These are phyloP conservation scores for Silurus glanis DNA, from an alignment of 2,113 vertebrate species.

Conservation along the genomic window DNA sequence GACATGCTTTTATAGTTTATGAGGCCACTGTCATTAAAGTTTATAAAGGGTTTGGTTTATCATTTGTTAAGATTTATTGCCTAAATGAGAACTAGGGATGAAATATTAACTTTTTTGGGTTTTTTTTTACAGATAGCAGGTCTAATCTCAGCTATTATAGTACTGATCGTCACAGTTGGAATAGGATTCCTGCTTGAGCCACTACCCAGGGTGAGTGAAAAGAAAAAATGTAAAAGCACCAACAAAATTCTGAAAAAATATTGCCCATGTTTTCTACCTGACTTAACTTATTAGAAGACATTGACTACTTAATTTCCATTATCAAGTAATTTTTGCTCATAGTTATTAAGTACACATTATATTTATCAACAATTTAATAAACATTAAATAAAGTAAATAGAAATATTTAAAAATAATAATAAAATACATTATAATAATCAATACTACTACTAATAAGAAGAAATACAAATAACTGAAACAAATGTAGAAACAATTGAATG, in stretches of 20 bases:
- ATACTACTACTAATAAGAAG: no score
- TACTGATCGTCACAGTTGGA: constrained; percentile 84
- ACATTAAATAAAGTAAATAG: background rate
- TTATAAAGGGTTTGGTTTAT: constrained; percentile 24
- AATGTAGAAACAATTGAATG: background rate
- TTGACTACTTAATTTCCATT: background rate
- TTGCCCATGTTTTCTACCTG: background rate
- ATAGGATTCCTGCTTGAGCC: constrained; percentile 86
- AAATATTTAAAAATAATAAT: background rate
- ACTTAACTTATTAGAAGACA: background rate
- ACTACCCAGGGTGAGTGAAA: constrained; percentile 83
- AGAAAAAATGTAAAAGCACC: background rate
- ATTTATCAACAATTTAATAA: background rate
- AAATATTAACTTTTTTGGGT: constrained; percentile 6
- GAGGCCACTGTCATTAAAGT: background rate
- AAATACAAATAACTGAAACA: background rate
- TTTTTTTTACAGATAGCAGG: constrained; percentile 81
- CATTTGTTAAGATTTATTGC: constrained; percentile 3
- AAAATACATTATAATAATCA: no score
- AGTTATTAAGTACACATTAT: background rate
- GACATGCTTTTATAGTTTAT: background rate
- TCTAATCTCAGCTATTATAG: constrained; percentile 83
- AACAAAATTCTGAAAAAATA: background rate
- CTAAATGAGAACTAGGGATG: background rate
- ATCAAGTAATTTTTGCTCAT: background rate